Evolutionary conservation across 2,113 vertebrate genomes (phyloP).

Genomic region (Mobula hypostoma): DNA sequence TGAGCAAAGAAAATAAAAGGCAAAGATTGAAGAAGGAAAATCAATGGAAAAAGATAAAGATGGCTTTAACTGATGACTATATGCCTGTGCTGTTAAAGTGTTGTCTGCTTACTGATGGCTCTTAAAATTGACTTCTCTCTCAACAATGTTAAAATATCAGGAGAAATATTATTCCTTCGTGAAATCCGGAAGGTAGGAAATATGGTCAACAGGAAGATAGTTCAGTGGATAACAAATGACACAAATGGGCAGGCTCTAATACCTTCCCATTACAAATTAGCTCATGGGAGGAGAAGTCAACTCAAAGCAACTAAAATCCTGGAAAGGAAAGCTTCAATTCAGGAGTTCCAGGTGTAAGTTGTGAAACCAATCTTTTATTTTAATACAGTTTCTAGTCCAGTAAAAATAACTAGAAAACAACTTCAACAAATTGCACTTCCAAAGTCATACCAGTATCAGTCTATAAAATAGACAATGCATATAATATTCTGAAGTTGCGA

Average conservation of each 20-base stretch:
- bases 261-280: neutral
- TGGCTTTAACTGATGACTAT: neutral
- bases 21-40: neutral
- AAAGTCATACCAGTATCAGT: neutral
- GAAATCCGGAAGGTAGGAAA: neutral
- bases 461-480: neutral
- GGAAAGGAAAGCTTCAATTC: neutral
- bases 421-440: neutral
- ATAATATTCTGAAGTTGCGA: neutral
- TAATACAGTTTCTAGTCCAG: neutral
- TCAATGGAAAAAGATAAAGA: neutral
- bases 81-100: neutral
- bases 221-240: neutral
- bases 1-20: neutral
- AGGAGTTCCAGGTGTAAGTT: constrained; percentile 14
- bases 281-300: neutral
- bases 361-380: neutral
- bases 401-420: constrained; percentile 28
- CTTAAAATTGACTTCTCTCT: neutral
- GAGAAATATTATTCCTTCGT: neutral
- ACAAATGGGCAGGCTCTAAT: neutral
- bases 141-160: neutral
- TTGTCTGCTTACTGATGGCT: neutral
- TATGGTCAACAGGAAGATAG: neutral
- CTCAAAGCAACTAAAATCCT: neutral